phyloP scores from a whole-genome alignment of 2,797 vertebrate species.

The Pipistrellus pygmaeus region DNA sequence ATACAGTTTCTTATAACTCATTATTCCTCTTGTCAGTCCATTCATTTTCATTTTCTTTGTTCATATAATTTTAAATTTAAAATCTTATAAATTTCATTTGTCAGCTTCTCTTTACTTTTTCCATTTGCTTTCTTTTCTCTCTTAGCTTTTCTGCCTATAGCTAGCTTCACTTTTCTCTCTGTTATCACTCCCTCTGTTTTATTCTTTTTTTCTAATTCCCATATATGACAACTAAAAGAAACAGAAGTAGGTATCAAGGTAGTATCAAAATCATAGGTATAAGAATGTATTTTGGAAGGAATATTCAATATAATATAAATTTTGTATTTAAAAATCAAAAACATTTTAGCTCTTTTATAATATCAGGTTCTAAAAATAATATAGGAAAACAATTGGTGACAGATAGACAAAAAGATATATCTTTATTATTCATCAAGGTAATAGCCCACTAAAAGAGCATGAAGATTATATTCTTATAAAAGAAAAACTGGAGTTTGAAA shows the following conservation, averaged over 20 bases:
- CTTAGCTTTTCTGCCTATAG: not conserved
- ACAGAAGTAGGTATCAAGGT: not conserved
- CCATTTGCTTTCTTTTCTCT: not conserved
- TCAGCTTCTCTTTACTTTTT: not conserved
- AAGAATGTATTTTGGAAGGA: not conserved
- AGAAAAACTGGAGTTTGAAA: not conserved
- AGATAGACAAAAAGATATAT: not conserved
- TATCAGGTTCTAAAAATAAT: not conserved
- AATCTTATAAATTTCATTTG: too few species aligned
- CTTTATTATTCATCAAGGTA: not conserved
- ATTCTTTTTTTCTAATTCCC: not conserved
- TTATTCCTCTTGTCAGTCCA: not conserved
- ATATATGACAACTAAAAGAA: not conserved
- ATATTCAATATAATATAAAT: not conserved
- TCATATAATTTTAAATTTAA: not conserved
- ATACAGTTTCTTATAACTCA: not conserved
- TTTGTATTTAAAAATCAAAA: constrained; percentile 37
- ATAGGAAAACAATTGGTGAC: not conserved
- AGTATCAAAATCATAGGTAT: not conserved
- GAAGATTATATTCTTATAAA: not conserved
- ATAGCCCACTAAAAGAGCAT: not conserved
- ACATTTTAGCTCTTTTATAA: not conserved
- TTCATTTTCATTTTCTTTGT: not conserved
- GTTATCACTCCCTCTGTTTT: not conserved
- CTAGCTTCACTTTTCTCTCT: not conserved